Evolutionary conservation across 2,797 vertebrate species (phyloP), one percentile per base, ranked within the genome.

Genomic region (Epinephelus coioides): DNA sequence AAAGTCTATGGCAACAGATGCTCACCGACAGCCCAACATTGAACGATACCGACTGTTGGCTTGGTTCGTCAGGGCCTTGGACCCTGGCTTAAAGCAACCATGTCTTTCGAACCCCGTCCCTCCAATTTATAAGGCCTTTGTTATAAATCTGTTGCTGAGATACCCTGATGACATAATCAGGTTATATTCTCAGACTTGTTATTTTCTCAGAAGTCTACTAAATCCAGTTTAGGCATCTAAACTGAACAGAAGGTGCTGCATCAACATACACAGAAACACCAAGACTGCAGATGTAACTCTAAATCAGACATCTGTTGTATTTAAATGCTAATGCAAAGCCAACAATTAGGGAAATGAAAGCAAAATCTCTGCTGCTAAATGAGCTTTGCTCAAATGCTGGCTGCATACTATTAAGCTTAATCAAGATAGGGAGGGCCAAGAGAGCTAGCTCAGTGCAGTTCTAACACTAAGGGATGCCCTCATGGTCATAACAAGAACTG

Each of bases 271-370:
- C 75, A 69, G 66, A 17, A 73, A 43, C 63, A 70, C 40, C 50
- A 19, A 14, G 34, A 56, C 76, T 83, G 78, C 78, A 85, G 86
- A 83, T 86, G 88, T 50, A 64, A 72, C 21, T 56, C 38, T 75
- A 59, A 82, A 82, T 38, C 18, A 57, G 46, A 82, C 72, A 84
- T 86, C 57, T 88, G 87, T 73, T 86, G 70, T 65, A 17, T 78
- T 76, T 65, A 68, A 82, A 73, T 46, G 57, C 12, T 38, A 67
- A 78, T 64, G 53, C 50, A 70, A 50, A 65, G 69, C 61, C 65
- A 83, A 69, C 71, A 80, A 69, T 79, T 68, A 15, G 53, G 17
- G 51, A 60, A 86, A 87, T 73, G 1, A 78, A 74, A 69, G 75
- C 9, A 61, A 40, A 73, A 69, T 54, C 54, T 65, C 30, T 66